phyloP scores from a whole-genome alignment of 2,888 invertebrate genomes.

The Heliothis peltigera region DNA sequence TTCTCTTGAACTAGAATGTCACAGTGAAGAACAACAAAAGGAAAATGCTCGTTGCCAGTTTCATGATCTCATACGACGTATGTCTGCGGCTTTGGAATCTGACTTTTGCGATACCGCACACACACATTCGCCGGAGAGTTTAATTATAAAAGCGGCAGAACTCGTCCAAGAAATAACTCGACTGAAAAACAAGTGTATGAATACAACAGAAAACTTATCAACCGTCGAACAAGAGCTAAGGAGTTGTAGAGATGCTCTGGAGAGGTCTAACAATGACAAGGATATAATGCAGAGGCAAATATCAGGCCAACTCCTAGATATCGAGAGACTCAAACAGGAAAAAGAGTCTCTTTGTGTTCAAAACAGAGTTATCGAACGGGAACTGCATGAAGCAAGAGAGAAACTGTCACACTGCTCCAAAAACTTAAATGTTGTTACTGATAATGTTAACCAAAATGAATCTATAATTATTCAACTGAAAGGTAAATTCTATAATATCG shows the following conservation, averaged over 20 bases:
- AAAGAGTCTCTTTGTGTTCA: constrained; percentile 94
- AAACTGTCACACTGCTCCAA: constrained; percentile 91
- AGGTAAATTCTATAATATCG: constrained; percentile 83
- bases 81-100: constrained; percentile 93
- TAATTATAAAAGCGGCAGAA: constrained; percentile 94
- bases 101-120: constrained; percentile 92
- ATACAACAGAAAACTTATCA: constrained; percentile 90
- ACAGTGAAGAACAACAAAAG: constrained; percentile 93
- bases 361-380: constrained; percentile 93
- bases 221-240: constrained; percentile 92
- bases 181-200: constrained; percentile 90
- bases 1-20: constrained; percentile 92
- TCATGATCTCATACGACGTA: constrained; percentile 93
- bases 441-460: constrained; percentile 92
- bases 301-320: constrained; percentile 92
- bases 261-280: constrained; percentile 92
- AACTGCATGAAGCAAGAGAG: constrained; percentile 92
- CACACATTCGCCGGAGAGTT: constrained; percentile 91
- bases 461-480: constrained; percentile 91
- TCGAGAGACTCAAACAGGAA: constrained; percentile 93
- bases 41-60: constrained; percentile 92
- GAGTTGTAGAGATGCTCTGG: constrained; percentile 91
- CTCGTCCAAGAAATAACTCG: constrained; percentile 93
- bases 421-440: constrained; percentile 91
- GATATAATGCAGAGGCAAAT: constrained; percentile 94